Evolutionary conservation across 2,113 vertebrate genomes (phyloP).

Genomic region (Gracilinanus agilis): DNA sequence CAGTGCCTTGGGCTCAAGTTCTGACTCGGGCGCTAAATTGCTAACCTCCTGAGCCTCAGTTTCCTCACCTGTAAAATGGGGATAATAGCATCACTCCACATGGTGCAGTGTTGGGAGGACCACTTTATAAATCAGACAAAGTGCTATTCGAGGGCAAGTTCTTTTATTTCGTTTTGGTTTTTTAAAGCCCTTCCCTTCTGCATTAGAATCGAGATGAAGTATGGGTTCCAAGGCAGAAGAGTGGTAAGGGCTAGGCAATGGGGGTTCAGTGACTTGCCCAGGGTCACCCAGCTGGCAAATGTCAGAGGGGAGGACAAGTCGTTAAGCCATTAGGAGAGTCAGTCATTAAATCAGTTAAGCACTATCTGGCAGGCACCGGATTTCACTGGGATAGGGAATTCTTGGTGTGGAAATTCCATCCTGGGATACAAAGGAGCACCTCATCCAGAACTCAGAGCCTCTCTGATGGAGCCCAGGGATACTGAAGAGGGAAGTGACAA

Average conservation of each 20-base stretch:
- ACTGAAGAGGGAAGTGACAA: not conserved
- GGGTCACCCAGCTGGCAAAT: too few relatives aligned
- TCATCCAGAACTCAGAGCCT: too few relatives aligned
- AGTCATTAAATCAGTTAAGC: too few relatives aligned
- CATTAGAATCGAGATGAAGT: too few relatives aligned
- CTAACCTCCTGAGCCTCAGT: not conserved
- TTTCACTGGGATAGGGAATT: not conserved
- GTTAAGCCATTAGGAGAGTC: not conserved
- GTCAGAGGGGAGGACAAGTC: too few relatives aligned
- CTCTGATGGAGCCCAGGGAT: not conserved
- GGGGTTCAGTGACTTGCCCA: too few relatives aligned
- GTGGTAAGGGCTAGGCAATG: too few relatives aligned
- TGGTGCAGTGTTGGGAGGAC: not conserved
- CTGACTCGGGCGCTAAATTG: not conserved
- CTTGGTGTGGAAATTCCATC: not conserved
- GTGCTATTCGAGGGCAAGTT: not conserved
- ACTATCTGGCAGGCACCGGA: too few relatives aligned
- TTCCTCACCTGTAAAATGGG: not conserved
- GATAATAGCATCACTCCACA: not conserved
- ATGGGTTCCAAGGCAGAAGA: too few relatives aligned
- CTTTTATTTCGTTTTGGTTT: too few relatives aligned
- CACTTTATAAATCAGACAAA: not conserved
- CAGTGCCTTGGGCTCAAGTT: rapidly evolving
- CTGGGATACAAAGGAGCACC: not conserved
- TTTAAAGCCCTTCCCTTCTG: too few relatives aligned